Percentiles rank a stretch among this genome's conserved stretches.
These are phyloP conservation scores for Drosophila bocqueti DNA, from an alignment of 1,140 invertebrate species.

Conservation along the genomic window DNA sequence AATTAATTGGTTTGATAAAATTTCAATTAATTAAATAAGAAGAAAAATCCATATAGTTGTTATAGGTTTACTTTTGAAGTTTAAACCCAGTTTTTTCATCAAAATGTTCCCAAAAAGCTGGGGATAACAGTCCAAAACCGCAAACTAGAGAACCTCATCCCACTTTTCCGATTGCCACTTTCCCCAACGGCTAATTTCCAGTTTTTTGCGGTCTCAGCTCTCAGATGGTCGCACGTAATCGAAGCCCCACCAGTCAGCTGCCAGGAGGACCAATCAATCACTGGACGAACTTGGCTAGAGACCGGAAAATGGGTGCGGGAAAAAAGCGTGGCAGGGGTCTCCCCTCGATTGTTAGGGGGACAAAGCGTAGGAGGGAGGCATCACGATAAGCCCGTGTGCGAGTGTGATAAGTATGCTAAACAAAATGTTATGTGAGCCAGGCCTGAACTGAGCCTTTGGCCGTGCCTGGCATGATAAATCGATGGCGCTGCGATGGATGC, in stretches of 20 bases:
- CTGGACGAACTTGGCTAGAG: constrained; percentile 29
- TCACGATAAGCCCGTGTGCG: constrained; percentile 1
- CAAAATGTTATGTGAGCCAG: constrained; percentile 49
- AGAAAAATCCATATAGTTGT: neutral
- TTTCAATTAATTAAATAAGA: neutral
- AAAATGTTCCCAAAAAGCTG: neutral
- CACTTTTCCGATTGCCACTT: constrained; percentile 5
- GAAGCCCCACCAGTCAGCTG: constrained; percentile 42
- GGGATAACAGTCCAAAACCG: neutral
- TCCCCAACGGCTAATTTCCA: constrained; percentile 46
- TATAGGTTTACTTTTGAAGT: neutral
- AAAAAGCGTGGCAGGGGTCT: neutral
- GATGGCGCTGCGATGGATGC: constrained; percentile 41
- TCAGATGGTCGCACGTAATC: constrained; percentile 60
- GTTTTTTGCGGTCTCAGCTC: constrained; percentile 47
- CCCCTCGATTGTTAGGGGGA: constrained; percentile 5
- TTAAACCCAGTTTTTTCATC: neutral
- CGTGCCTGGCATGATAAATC: constrained; percentile 63
- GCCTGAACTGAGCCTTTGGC: constrained; percentile 28
- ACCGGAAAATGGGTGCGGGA: constrained; percentile 2
- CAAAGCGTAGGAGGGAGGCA: neutral
- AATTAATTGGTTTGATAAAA: neutral
- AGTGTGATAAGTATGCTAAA: constrained; percentile 65
- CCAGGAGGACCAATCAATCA: constrained; percentile 66
- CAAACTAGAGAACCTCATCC: neutral